phyloP scores from a whole-genome alignment of 1,140 invertebrate genomes.

The Saccostrea cuccullata region DNA sequence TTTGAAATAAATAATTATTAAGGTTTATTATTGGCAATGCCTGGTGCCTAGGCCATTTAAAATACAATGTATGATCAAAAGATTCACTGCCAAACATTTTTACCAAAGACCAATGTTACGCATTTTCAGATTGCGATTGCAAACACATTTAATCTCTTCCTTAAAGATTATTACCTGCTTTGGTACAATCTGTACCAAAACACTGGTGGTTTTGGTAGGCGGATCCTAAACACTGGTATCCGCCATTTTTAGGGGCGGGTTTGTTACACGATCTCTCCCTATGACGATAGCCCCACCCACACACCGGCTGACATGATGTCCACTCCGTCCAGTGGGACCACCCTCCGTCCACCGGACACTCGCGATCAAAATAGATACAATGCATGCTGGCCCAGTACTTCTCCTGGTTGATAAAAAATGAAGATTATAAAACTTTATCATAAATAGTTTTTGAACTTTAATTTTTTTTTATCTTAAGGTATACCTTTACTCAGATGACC shows the following conservation, averaged over 20 bases:
- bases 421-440: background rate
- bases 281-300: conserved; percentile 39
- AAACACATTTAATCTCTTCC: no score
- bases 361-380: background rate
- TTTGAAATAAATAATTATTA: background rate
- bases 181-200: conserved; percentile 4
- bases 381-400: conserved; percentile 15
- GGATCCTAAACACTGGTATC: conserved; percentile 65
- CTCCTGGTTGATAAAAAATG: background rate
- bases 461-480: no score
- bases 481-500: no score
- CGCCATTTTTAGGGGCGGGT: conserved; percentile 63
- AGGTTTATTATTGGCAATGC: background rate
- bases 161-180: background rate
- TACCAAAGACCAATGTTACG: no score
- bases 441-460: no score
- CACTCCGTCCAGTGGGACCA: conserved; percentile 51
- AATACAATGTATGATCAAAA: no score
- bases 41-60: no score
- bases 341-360: conserved; percentile 50
- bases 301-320: conserved; percentile 44
- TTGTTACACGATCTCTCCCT: conserved; percentile 49
- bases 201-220: conserved; percentile 27
- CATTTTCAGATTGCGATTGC: no score
- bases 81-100: no score